phyloP scores from a whole-genome alignment of 2,797 vertebrate genomes.

The Dendrocincla tyrannina region DNA sequence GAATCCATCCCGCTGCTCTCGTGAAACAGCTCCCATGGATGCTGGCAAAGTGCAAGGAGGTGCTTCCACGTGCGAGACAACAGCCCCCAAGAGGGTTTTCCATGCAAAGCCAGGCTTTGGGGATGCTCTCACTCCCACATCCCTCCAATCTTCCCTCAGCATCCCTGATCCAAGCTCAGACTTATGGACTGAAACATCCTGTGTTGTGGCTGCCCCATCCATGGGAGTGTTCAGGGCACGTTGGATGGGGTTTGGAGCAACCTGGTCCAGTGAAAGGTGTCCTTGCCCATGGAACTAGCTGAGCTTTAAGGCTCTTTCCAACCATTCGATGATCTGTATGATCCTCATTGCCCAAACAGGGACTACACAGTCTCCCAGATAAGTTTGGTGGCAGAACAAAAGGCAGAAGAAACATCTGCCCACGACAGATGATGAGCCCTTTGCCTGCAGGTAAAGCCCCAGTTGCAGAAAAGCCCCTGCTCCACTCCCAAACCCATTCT shows the following conservation, averaged over 20 bases:
- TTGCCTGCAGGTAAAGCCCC: neutral
- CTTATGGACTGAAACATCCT: accelerated
- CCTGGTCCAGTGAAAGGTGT: neutral
- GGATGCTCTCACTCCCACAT: neutral
- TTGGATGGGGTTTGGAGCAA: neutral
- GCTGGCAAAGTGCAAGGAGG: neutral
- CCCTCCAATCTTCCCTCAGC: accelerated
- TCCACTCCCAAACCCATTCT: neutral
- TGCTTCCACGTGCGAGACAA: accelerated
- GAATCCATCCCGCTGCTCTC: conserved; percentile 52
- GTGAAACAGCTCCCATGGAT: neutral
- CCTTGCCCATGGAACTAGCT: neutral
- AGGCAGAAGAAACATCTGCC: accelerated
- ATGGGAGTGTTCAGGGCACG: neutral
- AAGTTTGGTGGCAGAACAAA: neutral
- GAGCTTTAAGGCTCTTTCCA: neutral
- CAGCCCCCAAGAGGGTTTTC: neutral
- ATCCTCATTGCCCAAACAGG: neutral
- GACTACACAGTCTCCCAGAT: neutral
- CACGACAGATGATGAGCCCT: accelerated
- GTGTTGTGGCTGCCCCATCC: neutral
- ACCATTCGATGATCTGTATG: neutral
- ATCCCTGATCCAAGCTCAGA: neutral
- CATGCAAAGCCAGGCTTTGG: accelerated
- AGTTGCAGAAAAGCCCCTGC: neutral